A percentile compares a stretch with the other conserved stretches of the same genome.
phyloP scores from a whole-genome alignment of 2,113 vertebrate genomes.

The Pedetes capensis region DNA sequence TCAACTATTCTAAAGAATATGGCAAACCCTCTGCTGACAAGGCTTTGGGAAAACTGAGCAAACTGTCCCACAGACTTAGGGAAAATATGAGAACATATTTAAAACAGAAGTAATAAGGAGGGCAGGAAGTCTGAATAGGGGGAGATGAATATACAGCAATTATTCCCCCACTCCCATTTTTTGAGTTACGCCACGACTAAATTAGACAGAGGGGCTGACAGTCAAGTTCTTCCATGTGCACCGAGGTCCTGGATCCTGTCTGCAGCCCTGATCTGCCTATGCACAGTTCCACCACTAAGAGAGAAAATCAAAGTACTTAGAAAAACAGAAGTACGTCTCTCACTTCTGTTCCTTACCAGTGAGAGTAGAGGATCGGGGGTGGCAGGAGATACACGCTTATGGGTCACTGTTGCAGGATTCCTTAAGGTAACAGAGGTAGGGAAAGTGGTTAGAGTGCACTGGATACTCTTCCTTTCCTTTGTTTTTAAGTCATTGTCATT shows the following conservation, averaged over 20 bases:
- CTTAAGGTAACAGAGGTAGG: not conserved
- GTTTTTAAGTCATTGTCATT: not conserved
- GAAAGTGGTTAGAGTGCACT: fast-evolving
- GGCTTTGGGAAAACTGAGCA: not conserved
- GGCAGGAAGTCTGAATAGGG: not conserved
- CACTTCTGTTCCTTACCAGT: not conserved
- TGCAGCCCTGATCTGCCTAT: not conserved
- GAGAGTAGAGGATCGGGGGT: no score
- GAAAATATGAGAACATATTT: not conserved
- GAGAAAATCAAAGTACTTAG: not conserved
- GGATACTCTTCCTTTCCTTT: not conserved
- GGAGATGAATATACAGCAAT: not conserved
- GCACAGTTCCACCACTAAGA: not conserved
- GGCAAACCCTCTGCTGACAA: not conserved
- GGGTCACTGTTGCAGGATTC: not conserved
- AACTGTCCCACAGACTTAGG: not conserved
- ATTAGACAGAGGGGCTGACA: not conserved
- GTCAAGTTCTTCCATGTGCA: not conserved
- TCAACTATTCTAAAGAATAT: not conserved
- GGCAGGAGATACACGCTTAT: no score
- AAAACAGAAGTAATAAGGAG: not conserved
- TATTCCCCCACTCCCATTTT: no score
- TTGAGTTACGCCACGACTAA: not conserved
- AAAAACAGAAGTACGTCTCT: not conserved
- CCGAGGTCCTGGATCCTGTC: not conserved